phyloP scores from a whole-genome alignment of 2,797 vertebrate species.

The Smutsia temminckii region DNA sequence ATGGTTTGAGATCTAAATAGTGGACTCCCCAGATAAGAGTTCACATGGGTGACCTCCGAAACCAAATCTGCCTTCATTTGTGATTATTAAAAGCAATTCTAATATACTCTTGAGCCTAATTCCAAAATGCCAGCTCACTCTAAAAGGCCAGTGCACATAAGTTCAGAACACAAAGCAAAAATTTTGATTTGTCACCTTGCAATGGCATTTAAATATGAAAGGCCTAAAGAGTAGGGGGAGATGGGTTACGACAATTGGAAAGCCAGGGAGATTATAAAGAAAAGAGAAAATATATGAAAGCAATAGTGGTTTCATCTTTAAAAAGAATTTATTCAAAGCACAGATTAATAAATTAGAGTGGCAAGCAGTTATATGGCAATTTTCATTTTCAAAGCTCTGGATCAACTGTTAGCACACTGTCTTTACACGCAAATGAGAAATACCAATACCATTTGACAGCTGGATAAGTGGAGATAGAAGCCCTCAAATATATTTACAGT shows the following conservation, averaged over 20 bases:
- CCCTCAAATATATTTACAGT: background rate
- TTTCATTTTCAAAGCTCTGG: slow-evolving; percentile 45
- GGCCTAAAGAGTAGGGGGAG: background rate
- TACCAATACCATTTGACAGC: background rate
- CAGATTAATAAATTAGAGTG: slow-evolving; percentile 39
- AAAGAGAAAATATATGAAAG: slow-evolving; percentile 3
- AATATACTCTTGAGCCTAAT: slow-evolving; percentile 39
- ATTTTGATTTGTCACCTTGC: slow-evolving; percentile 23
- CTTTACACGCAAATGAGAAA: background rate
- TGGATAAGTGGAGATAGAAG: background rate
- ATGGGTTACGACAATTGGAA: background rate
- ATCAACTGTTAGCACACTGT: background rate
- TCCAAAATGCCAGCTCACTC: background rate
- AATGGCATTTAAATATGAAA: slow-evolving; percentile 53
- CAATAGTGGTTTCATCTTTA: background rate
- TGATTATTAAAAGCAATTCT: slow-evolving; percentile 24
- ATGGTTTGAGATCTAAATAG: background rate
- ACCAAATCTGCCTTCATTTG: background rate
- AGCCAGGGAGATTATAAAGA: background rate
- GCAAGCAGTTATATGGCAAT: slow-evolving; percentile 11
- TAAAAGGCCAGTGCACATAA: slow-evolving; percentile 37
- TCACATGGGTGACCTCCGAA: background rate
- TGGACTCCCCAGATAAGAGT: background rate
- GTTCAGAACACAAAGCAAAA: slow-evolving; percentile 33
- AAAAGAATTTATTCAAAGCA: background rate